Conservation (phyloP, 2,113 vertebrate genomes). For the Hemichromis elongatus region DNA sequence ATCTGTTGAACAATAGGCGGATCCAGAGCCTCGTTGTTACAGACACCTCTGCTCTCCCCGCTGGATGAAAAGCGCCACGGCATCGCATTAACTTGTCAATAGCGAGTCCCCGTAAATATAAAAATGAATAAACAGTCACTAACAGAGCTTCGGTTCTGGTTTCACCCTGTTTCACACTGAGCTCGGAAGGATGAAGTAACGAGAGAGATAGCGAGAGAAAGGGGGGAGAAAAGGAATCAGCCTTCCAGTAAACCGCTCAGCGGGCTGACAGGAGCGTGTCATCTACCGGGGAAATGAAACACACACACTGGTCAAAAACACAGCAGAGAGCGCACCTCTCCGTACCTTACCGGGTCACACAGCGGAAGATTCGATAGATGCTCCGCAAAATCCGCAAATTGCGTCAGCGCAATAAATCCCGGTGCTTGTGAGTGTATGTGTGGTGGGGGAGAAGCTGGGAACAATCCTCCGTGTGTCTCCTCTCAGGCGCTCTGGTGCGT, state of each 20-base stretch:
- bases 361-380: neutral
- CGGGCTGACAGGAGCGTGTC: neutral
- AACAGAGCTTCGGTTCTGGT: neutral
- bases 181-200: neutral
- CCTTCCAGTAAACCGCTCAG: neutral
- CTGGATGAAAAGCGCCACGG: neutral
- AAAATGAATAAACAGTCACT: neutral
- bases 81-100: neutral
- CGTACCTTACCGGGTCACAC: neutral
- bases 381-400: neutral
- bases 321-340: neutral
- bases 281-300: neutral
- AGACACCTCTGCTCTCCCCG: neutral
- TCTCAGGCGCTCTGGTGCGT: slow-evolving; percentile 11
- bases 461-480: neutral
- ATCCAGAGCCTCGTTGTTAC: neutral
- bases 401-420: neutral
- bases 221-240: neutral
- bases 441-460: neutral
- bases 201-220: neutral
- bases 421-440: neutral
- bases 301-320: neutral
- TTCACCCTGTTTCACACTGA: neutral
- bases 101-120: neutral
- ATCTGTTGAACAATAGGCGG: neutral